Conservation (phyloP, 92 coral and sea anemone species). For the Plumapathes pennacea region DNA sequence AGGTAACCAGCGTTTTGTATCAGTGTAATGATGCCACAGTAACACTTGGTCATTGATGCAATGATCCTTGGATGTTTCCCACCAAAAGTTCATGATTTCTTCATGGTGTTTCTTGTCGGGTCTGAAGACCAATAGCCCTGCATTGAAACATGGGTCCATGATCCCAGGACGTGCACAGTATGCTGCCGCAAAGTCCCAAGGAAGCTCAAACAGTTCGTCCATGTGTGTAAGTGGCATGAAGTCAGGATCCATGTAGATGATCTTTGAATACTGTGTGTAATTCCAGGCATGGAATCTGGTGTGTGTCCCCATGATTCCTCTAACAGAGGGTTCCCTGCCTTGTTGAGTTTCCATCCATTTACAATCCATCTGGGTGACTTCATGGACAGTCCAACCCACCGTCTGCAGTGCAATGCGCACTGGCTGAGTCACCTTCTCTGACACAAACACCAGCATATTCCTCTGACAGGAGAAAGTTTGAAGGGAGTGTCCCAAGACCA, state of each 20-base stretch:
- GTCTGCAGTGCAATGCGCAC: conserved; percentile 37
- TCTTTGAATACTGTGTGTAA: conserved; percentile 74
- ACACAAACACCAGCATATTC: conserved; percentile 72
- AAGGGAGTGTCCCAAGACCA: conserved; percentile 60
- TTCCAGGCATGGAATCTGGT: conserved; percentile 92
- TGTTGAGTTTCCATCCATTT: conserved; percentile 67
- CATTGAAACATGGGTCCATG: conserved; percentile 89
- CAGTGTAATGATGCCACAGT: conserved; percentile 74
- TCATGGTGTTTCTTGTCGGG: conserved; percentile 29
- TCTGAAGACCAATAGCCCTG: conserved; percentile 79
- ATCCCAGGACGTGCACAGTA: conserved; percentile 82
- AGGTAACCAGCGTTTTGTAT: conserved; percentile 28
- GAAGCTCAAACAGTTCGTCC: conserved; percentile 77
- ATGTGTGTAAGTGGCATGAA: conserved; percentile 83
- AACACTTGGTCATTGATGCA: conserved; percentile 78
- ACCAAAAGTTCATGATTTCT: conserved; percentile 58
- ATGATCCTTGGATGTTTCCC: conserved; percentile 30
- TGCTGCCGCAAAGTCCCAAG: conserved; percentile 82
- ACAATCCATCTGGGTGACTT: conserved; percentile 66
- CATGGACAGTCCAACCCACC: conserved; percentile 62
- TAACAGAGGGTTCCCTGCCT: conserved; percentile 2
- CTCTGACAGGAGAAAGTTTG: conserved; percentile 63
- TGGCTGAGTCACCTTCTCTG: conserved; percentile 53
- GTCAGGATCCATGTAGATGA: conserved; percentile 87
- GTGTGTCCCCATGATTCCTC: conserved; percentile 81